Evolutionary conservation across 2,888 invertebrate genomes (phyloP).

Genomic region (Eristalinus aeneus): DNA sequence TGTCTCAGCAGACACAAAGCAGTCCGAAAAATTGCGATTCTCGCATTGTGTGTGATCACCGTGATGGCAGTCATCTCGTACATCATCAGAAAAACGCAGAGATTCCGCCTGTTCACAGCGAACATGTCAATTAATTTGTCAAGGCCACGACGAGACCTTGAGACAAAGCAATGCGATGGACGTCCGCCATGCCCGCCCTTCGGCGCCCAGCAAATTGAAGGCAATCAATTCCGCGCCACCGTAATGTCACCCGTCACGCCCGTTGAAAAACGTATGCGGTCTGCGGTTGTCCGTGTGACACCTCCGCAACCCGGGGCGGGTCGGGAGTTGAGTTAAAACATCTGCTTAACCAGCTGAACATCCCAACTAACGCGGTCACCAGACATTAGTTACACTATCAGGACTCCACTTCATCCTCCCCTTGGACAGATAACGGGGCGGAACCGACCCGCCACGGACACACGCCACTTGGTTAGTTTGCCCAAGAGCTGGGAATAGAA

Average conservation of each 20-base stretch:
- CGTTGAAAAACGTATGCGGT: slow-evolving; percentile 43
- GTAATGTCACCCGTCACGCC: background rate
- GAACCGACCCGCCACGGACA: background rate
- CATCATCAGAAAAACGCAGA: background rate
- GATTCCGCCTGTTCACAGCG: background rate
- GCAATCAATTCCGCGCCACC: background rate
- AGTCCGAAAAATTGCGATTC: background rate
- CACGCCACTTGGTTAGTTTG: background rate
- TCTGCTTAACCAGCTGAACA: slow-evolving; percentile 44
- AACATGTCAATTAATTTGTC: background rate
- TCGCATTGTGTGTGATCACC: background rate
- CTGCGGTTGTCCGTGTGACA: slow-evolving; percentile 42
- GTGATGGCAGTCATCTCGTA: background rate
- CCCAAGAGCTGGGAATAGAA: background rate
- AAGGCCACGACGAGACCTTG: background rate
- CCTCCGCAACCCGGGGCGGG: slow-evolving; percentile 10
- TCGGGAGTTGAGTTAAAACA: slow-evolving; percentile 39
- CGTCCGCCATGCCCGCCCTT: background rate
- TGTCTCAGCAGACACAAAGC: background rate
- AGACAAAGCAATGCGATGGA: background rate
- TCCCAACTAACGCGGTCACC: slow-evolving; percentile 49
- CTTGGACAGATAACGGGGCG: background rate
- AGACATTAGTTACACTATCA: slow-evolving; percentile 52
- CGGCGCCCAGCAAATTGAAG: background rate
- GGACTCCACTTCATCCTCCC: slow-evolving; percentile 17